Evolutionary conservation across 2,888 invertebrate species (phyloP), one percentile per base, ranked within the genome.

Genomic region (Melolontha melolontha): DNA sequence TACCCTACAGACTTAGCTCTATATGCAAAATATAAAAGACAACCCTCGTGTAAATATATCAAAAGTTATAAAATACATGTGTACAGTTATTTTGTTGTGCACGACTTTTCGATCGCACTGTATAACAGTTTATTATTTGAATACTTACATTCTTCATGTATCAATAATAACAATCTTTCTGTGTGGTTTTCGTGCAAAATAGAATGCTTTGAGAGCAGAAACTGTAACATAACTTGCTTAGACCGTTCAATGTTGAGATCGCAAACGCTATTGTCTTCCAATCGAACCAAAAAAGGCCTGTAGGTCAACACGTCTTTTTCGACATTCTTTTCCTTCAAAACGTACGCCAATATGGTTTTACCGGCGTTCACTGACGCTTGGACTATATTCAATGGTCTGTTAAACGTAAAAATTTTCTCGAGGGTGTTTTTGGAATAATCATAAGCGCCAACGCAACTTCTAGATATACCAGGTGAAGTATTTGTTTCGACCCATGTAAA

Each of bases 201-300:
- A 7, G 80, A 80, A 68, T 80, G 79, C 72, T 84, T 90, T 44
- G 88, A 89, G 77, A 92, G 91, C 8, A 92, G 85, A 87, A 93
- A 94, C 78, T 94, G 94, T 62, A 91, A 86, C 88, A 93, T 90
- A 39, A 91, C 88, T 83, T 94, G 94, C 68, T 90, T 91, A 0
- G 86, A 84, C 39, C 89, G 88, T 47, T 87, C 86, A 34, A 87
- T 85, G 72, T 88, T 86, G 70, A 87, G 78, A 71, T 80, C 78
- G 66, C 81, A 82, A 52, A 79, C 66, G 76, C 75, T 85, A 81
- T 65, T 84, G 82, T 57, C 84, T 82, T 73, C 87, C 80, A 71
- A 90, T 80, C 79, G 90, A 41, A 91, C 84, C 62, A 92, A 80
- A 77, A 84, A 89, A 6, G 91, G 88, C 74, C 87, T 87, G 74